A percentile compares a stretch with the other conserved stretches of the same genome.
Conservation (phyloP, 2,797 vertebrate genomes). For the Typhlichthys subterraneus region DNA sequence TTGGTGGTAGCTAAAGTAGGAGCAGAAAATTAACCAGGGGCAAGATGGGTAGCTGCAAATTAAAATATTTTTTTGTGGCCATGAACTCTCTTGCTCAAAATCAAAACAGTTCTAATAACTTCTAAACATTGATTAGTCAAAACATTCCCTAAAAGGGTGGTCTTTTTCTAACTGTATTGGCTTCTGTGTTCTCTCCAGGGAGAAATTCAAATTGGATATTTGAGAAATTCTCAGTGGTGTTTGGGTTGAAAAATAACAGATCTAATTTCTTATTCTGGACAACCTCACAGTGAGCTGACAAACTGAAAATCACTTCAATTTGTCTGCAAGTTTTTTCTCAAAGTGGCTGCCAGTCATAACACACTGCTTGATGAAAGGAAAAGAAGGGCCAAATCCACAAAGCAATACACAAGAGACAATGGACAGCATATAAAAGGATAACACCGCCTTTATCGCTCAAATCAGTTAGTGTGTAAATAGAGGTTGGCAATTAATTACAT, state of each 20-base stretch:
- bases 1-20: conserved; percentile 11
- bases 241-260: conserved; percentile 62
- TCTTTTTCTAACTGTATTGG: conserved; percentile 22
- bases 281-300: conserved; percentile 47
- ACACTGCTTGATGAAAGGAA: conserved; percentile 50
- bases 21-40: conserved; percentile 29
- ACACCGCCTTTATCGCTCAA: conserved; percentile 31
- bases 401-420: conserved; percentile 28
- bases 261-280: conserved; percentile 62
- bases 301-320: conserved; percentile 61
- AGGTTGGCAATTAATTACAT: conserved; percentile 21
- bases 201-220: conserved; percentile 45
- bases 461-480: conserved; percentile 20
- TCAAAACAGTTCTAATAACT: conserved; percentile 26
- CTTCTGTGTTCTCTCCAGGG: conserved; percentile 46
- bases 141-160: conserved; percentile 12
- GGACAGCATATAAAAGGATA: conserved; percentile 34
- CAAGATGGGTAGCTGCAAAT: conserved; percentile 25
- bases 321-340: conserved; percentile 47
- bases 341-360: conserved; percentile 59
- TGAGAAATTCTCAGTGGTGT: conserved; percentile 59
- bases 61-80: conserved; percentile 23
- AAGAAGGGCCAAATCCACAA: conserved; percentile 31
- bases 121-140: conserved; percentile 34
- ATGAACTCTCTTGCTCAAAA: conserved; percentile 19